A percentile compares a stretch with the other conserved stretches of the same genome.
phyloP scores from a whole-genome alignment of 2,797 vertebrate species.

The Myiotriccus ornatus region DNA sequence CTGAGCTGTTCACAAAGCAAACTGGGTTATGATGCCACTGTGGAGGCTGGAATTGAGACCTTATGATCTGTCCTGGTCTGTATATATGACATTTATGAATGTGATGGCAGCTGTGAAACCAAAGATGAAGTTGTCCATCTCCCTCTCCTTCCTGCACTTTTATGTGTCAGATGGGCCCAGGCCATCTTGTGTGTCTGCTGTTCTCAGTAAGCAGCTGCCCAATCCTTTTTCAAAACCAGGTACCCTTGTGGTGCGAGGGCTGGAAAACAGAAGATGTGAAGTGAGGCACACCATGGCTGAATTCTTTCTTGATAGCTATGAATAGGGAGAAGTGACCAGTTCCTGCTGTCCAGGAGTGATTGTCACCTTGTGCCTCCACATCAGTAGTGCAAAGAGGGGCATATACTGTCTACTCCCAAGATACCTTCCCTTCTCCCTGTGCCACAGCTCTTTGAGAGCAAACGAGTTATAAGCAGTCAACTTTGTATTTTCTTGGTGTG shows the following conservation, averaged over 20 bases:
- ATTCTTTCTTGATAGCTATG: background rate
- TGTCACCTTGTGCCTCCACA: background rate
- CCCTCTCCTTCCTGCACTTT: background rate
- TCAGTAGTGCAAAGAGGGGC: background rate
- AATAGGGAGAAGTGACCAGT: background rate
- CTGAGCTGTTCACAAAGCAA: background rate
- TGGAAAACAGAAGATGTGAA: background rate
- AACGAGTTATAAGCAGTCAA: background rate
- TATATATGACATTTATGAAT: background rate
- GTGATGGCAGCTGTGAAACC: background rate
- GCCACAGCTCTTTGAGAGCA: background rate
- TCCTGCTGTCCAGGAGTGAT: background rate
- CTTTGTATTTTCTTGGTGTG: rapidly evolving
- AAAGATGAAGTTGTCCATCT: background rate
- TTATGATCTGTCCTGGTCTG: background rate
- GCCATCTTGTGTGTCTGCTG: background rate
- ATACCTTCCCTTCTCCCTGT: background rate
- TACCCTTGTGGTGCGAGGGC: background rate
- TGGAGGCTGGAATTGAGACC: conserved; percentile 3
- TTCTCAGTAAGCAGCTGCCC: background rate
- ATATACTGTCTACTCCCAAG: background rate
- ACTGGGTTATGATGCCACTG: background rate
- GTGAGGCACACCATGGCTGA: background rate
- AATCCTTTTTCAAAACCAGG: background rate
- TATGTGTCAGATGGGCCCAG: background rate